These are phyloP conservation scores for Altica lythri DNA, from an alignment of 2,888 invertebrate species.

Conservation along the genomic window DNA sequence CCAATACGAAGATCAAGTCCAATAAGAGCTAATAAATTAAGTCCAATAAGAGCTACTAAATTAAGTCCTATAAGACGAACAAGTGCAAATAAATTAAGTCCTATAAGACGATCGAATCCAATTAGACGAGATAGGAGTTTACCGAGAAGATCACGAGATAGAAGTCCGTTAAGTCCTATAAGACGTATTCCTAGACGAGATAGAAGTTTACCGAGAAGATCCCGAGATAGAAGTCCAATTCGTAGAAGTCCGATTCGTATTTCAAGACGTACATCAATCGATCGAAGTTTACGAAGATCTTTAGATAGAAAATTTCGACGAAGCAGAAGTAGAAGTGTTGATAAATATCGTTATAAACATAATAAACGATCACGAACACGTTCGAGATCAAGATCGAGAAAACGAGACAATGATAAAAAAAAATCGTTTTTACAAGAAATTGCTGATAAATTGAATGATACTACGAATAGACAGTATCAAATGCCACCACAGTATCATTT, in stretches of 20 bases:
- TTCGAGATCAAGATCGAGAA: slow-evolving; percentile 30
- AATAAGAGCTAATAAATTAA: not conserved
- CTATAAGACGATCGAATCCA: slow-evolving; percentile 7
- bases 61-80: not conserved
- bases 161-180: not conserved
- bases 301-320: slow-evolving; percentile 1
- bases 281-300: not conserved
- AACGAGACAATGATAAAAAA: slow-evolving; percentile 38
- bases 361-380: slow-evolving; percentile 30
- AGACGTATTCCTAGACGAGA: not conserved
- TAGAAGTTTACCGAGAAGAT: not conserved
- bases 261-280: no score
- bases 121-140: not conserved
- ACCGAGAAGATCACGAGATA: not conserved
- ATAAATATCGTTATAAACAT: slow-evolving; percentile 9
- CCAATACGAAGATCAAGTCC: slow-evolving; percentile 25
- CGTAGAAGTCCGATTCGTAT: no score
- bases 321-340: slow-evolving; percentile 26
- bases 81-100: not conserved
- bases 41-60: slow-evolving; percentile 5
- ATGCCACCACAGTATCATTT: slow-evolving; percentile 21
- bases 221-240: slow-evolving; percentile 3
- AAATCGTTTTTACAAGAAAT: slow-evolving; percentile 54
- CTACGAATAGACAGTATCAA: slow-evolving; percentile 18
- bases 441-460: slow-evolving; percentile 49